Evolutionary conservation across 2,888 invertebrate species (phyloP).

Genomic region (Octonoba sinensis): DNA sequence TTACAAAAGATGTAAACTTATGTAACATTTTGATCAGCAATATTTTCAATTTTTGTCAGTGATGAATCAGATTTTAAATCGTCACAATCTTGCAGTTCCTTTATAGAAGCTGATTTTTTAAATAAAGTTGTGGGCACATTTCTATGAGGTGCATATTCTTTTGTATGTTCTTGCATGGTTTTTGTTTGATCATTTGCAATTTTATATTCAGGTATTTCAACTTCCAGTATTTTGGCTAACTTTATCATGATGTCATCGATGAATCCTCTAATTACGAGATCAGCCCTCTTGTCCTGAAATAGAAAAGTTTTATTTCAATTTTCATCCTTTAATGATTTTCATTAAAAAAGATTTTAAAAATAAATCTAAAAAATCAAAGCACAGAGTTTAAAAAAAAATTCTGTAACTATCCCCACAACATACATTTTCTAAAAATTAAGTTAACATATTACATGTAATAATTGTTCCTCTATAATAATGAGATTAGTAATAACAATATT

Average conservation of each 20-base stretch:
- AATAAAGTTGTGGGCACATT: too few relatives aligned
- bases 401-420: too few relatives aligned
- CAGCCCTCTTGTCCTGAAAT: conserved; percentile 88
- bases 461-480: too few relatives aligned
- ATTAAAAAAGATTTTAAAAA: too few relatives aligned
- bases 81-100: not conserved
- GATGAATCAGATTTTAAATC: conserved; percentile 8
- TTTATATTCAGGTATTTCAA: conserved; percentile 82
- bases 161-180: conserved; percentile 12
- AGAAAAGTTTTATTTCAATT: conserved; percentile 7
- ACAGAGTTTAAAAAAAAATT: too few relatives aligned
- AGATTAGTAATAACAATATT: too few relatives aligned
- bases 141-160: conserved; percentile 40
- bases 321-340: not conserved
- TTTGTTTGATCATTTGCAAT: conserved; percentile 78
- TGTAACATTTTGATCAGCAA: too few relatives aligned
- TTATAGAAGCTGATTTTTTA: too few relatives aligned
- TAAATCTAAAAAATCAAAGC: too few relatives aligned
- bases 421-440: too few relatives aligned
- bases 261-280: conserved; percentile 88
- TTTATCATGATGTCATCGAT: conserved; percentile 85
- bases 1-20: too few relatives aligned
- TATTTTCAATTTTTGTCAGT: conserved; percentile 4
- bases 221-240: conserved; percentile 80
- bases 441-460: too few relatives aligned